Conservation (phyloP, 2,888 invertebrate species). For the Parascotia fuliginaria region DNA sequence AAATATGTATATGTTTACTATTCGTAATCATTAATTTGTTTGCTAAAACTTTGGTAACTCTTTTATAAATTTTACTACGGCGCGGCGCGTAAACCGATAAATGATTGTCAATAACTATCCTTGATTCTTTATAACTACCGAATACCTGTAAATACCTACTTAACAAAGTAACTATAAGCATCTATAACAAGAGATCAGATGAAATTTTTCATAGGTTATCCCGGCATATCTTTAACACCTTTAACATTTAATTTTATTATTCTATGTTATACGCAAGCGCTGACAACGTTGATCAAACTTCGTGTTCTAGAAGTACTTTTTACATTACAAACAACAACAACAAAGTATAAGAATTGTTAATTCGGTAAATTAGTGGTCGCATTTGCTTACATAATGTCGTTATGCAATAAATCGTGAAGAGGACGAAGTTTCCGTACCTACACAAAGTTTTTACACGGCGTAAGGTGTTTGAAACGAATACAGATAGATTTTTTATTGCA, state of each 20-base stretch:
- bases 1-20: background rate
- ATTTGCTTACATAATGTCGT: slow-evolving; percentile 20
- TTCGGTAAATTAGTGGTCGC: slow-evolving; percentile 21
- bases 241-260: too few species aligned
- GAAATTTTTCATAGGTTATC: background rate
- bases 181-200: background rate
- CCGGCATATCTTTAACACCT: too few species aligned
- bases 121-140: too few species aligned
- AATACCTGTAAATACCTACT: too few species aligned
- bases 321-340: slow-evolving; percentile 10
- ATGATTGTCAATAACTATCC: too few species aligned
- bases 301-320: slow-evolving; percentile 16
- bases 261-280: background rate
- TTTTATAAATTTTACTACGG: background rate
- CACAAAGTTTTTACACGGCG: slow-evolving; percentile 16
- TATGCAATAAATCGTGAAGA: slow-evolving; percentile 19
- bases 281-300: slow-evolving; percentile 14
- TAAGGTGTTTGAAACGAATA: slow-evolving; percentile 16
- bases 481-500: slow-evolving; percentile 17
- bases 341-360: slow-evolving; percentile 28
- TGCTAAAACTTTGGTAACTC: background rate
- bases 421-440: slow-evolving; percentile 21
- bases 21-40: background rate
- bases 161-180: background rate
- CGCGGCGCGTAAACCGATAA: too few species aligned